Base-by-base conservation (phyloP, 2,888 invertebrate species). In the Petrolisthes manimaculis region DNA sequence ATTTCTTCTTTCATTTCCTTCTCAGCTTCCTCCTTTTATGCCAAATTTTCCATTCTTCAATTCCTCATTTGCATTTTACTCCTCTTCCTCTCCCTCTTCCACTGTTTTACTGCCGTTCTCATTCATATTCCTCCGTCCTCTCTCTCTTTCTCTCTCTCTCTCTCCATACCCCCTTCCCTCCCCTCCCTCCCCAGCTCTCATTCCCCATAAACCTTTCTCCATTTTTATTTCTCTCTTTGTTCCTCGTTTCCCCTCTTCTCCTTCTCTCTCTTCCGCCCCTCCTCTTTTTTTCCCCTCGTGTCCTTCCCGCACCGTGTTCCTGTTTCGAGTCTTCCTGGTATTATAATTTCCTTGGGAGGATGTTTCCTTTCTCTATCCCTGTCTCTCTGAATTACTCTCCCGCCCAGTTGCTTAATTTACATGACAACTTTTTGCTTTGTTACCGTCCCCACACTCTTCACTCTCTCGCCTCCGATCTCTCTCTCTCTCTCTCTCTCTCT, bases 161-260 rank as follows among this genome's bases (percentile, higher is more conserved):
- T 69, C 78, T 21, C 78, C 53, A 37, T 78, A 4, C n/a, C 78
- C 8, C 9, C 9, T 9, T 37, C 51, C 1, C 78, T 51, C 4
- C 51, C 12, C 67, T 8, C 61, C 21, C 18, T 21, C 4, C 69
- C n/a, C 3, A 12, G 18, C 51, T 6, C 81, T 37, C 81, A 61
- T 61, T 81, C 61, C 37, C 51, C 81, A 78, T 54, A 18, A 78
- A 78, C 54, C 54, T 78, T 18, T 54, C 55, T 78, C 53, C 53
- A 78, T 78, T 54, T 21, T 78, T 78, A 54, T 78, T 53, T 78
- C 55, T 67, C 55, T 54, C 78, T 54, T 78, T 78, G 21, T 54
- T 54, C 3, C 78, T 54, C n/a, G 9, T 78, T 78, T 54, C 53
- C 53, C 55, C 53, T 77, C 51, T 18, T n/a, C 14, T 53, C 78